Conservation (phyloP, 2,888 invertebrate genomes). For the Acrocyrtus sp. region DNA sequence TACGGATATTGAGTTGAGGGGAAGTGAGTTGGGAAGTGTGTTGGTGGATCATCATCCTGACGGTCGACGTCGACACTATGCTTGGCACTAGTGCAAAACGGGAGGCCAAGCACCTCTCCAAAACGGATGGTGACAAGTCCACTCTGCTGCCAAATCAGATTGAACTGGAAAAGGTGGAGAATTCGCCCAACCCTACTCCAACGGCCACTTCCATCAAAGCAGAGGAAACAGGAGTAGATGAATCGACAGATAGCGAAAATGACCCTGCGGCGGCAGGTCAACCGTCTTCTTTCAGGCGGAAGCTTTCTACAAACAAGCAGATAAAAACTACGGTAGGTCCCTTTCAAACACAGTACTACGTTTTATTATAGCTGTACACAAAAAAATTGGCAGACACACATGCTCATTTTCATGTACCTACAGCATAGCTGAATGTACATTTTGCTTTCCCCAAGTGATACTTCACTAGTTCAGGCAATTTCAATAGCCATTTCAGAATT, state of each 20-base stretch:
- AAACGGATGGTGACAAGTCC: slow-evolving; percentile 26
- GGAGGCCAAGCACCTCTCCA: slow-evolving; percentile 33
- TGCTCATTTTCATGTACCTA: too few species aligned
- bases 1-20: neutral
- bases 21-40: neutral
- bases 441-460: too few species aligned
- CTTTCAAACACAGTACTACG: neutral
- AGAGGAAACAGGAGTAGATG: slow-evolving; percentile 67
- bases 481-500: too few species aligned
- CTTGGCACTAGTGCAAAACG: slow-evolving; percentile 29
- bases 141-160: slow-evolving; percentile 26
- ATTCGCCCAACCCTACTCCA: slow-evolving; percentile 15
- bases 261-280: slow-evolving; percentile 75
- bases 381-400: too few species aligned
- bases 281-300: slow-evolving; percentile 78
- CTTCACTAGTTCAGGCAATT: too few species aligned
- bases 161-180: slow-evolving; percentile 37
- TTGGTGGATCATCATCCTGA: neutral
- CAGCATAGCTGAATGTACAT: too few species aligned
- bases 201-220: neutral
- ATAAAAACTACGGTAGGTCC: slow-evolving; percentile 80
- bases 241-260: slow-evolving; percentile 83
- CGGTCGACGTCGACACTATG: neutral
- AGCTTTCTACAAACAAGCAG: slow-evolving; percentile 85
- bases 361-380: too few species aligned